phyloP scores from a whole-genome alignment of 2,888 invertebrate genomes.

The Acrocyrtus sp. region DNA sequence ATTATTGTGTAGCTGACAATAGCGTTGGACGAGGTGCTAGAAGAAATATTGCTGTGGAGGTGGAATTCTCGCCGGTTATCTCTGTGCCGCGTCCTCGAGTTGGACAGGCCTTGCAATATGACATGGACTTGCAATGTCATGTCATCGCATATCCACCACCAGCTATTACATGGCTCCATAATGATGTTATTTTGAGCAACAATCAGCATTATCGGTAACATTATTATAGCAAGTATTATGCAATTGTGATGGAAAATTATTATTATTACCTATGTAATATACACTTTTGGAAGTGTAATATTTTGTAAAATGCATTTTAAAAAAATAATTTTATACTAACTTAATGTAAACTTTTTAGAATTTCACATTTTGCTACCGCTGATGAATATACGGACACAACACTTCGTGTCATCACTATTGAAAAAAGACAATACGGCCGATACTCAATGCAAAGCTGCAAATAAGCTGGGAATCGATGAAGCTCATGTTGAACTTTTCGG shows the following conservation, averaged over 20 bases:
- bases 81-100: conserved; percentile 84
- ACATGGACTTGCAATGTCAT: conserved; percentile 94
- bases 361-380: conserved; percentile 90
- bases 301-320: too few species aligned
- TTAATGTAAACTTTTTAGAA: conserved; percentile 69
- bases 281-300: too few species aligned
- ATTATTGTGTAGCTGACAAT: conserved; percentile 90
- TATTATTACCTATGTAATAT: background rate
- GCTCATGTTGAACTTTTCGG: conserved; percentile 84
- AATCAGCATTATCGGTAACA: conserved; percentile 87
- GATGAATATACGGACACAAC: conserved; percentile 94
- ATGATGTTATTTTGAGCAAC: conserved; percentile 82
- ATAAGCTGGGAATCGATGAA: conserved; percentile 86
- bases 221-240: background rate
- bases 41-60: conserved; percentile 85
- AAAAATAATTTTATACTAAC: background rate
- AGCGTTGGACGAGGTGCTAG: conserved; percentile 84
- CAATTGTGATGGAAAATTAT: background rate
- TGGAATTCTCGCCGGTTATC: conserved; percentile 89
- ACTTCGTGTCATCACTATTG: conserved; percentile 87
- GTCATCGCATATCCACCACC: conserved; percentile 95
- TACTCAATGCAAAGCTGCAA: conserved; percentile 89
- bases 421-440: conserved; percentile 85
- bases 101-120: conserved; percentile 90
- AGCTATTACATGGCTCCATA: conserved; percentile 89